Conservation (phyloP, 2,797 vertebrate genomes). For the Catostomus latipinnis region DNA sequence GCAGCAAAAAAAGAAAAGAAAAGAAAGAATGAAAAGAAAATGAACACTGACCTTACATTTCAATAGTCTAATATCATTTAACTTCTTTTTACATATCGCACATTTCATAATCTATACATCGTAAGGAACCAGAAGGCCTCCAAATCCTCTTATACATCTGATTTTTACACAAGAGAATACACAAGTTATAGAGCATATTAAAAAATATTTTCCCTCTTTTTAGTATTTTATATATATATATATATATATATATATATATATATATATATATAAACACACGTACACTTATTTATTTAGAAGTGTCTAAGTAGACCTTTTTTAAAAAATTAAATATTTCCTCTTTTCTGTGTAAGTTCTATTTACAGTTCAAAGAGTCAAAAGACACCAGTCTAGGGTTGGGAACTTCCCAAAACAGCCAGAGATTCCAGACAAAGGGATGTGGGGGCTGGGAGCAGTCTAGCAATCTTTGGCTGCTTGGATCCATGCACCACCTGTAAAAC, state of each 20-base stretch:
- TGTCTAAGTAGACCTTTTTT: constrained; percentile 68
- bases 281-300: constrained; percentile 47
- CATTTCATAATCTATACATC: constrained; percentile 81
- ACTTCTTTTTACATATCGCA: constrained; percentile 79
- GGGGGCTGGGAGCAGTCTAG: constrained; percentile 69
- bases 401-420: constrained; percentile 64
- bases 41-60: constrained; percentile 83
- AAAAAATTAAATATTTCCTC: constrained; percentile 79
- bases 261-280: no score
- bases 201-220: constrained; percentile 87
- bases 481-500: constrained; percentile 75
- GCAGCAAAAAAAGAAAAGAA: constrained; percentile 77
- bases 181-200: constrained; percentile 86
- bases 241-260: constrained; percentile 75
- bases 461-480: constrained; percentile 81
- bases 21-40: constrained; percentile 53
- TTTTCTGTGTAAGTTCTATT: constrained; percentile 74
- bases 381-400: constrained; percentile 60
- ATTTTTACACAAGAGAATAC: constrained; percentile 83
- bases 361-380: constrained; percentile 75
- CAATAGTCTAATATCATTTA: constrained; percentile 82
- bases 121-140: constrained; percentile 61
- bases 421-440: constrained; percentile 59
- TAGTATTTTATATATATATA: constrained; percentile 85
- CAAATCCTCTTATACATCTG: constrained; percentile 79